Evolutionary conservation across 2,888 invertebrate species (phyloP).

Genomic region (Lycocerus yunnanus): DNA sequence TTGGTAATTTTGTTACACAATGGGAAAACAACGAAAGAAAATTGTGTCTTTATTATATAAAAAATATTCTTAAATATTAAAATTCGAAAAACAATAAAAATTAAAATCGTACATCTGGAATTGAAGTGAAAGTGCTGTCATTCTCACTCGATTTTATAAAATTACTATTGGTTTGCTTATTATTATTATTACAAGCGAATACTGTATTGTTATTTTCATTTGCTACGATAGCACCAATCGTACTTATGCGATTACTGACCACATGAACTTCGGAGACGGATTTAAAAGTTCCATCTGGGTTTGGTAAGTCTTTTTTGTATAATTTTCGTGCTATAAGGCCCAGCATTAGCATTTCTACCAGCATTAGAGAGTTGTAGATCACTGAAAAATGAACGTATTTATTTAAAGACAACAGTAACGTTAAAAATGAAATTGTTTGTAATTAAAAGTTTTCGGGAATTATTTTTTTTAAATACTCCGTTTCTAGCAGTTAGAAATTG

Average conservation of each 20-base stretch:
- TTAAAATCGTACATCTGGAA: neutral
- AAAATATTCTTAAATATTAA: neutral
- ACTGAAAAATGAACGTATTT: no score
- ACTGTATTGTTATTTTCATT: conserved; percentile 32
- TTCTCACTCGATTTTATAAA: neutral
- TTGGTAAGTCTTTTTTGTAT: conserved; percentile 59
- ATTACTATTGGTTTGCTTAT: neutral
- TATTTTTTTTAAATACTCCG: no score
- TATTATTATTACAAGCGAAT: conserved; percentile 9
- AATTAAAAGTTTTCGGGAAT: no score
- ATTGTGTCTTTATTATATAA: neutral
- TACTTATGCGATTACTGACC: conserved; percentile 32
- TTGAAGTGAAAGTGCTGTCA: neutral
- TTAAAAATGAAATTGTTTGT: no score
- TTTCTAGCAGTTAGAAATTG: no score
- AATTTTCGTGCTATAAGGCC: conserved; percentile 66
- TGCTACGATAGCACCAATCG: conserved; percentile 33
- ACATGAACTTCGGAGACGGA: conserved; percentile 24
- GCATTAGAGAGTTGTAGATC: conserved; percentile 68
- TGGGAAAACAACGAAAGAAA: neutral
- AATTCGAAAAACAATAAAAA: neutral
- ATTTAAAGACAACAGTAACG: no score
- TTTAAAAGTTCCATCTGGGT: conserved; percentile 25
- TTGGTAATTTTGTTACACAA: neutral
- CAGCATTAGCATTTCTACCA: conserved; percentile 71